Percentiles rank a stretch among this genome's conserved stretches.
Conservation (phyloP, 2,797 vertebrate species). For the Ptychadena robeensis region DNA sequence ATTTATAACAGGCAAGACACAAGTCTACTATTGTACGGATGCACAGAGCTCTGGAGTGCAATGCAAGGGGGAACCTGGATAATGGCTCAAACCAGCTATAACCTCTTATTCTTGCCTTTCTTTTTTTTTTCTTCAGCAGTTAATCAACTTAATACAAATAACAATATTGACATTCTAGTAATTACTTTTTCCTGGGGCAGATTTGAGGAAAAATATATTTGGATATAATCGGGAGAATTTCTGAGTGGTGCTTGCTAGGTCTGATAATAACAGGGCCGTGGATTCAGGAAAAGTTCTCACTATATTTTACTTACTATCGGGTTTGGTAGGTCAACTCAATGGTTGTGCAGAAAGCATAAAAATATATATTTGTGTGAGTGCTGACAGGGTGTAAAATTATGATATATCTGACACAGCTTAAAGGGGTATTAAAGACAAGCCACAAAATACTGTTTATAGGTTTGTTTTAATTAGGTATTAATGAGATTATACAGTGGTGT, state of each 20-base stretch:
- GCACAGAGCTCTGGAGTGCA: constrained; percentile 73
- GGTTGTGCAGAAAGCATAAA: constrained; percentile 52
- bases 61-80: constrained; percentile 73
- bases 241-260: constrained; percentile 60
- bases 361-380: constrained; percentile 15
- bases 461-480: no score
- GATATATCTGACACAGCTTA: background rate
- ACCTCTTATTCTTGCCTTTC: constrained; percentile 48
- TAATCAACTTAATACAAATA: constrained; percentile 80
- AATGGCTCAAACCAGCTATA: constrained; percentile 76
- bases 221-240: constrained; percentile 74
- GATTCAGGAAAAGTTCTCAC: constrained; percentile 38
- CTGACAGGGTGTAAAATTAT: background rate
- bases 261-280: constrained; percentile 43
- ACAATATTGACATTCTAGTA: constrained; percentile 80
- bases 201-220: constrained; percentile 76
- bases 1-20: constrained; percentile 79
- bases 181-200: constrained; percentile 76
- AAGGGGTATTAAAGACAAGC: background rate
- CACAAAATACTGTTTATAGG: no score
- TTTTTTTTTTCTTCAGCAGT: constrained; percentile 72
- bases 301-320: constrained; percentile 44
- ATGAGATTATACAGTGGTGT: no score
- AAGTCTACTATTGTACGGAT: constrained; percentile 75
- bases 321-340: constrained; percentile 43